Evolutionary conservation across 1,140 invertebrate species (phyloP).

Genomic region (Anthonomus grandis): DNA sequence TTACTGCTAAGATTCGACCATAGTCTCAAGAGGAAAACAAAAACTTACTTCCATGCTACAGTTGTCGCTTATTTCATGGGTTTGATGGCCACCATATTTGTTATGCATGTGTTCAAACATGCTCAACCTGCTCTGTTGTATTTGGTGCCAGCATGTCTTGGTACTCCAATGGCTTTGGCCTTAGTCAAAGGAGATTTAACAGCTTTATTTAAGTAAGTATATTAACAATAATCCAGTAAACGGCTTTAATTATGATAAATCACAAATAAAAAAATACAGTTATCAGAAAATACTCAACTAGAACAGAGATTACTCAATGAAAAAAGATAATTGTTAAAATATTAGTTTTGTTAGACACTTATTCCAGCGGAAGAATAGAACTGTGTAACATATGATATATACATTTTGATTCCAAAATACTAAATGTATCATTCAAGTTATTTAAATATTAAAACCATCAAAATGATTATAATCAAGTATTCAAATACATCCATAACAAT

Average conservation of each 20-base stretch:
- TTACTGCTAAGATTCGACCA: slow-evolving; percentile 93
- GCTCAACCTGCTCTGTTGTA: slow-evolving; percentile 98
- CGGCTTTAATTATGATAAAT: neutral
- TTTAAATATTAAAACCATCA: too few relatives aligned
- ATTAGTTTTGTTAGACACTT: too few relatives aligned
- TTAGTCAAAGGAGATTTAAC: slow-evolving; percentile 88
- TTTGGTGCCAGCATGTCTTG: slow-evolving; percentile 93
- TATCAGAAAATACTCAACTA: neutral
- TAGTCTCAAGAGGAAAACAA: slow-evolving; percentile 81
- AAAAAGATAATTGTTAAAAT: too few relatives aligned
- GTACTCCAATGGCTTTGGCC: slow-evolving; percentile 82
- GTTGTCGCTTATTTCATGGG: slow-evolving; percentile 94
- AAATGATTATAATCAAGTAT: too few relatives aligned
- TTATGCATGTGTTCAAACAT: slow-evolving; percentile 99
- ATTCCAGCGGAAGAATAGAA: neutral
- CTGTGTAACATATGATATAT: too few relatives aligned
- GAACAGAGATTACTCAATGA: neutral
- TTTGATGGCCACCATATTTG: slow-evolving; percentile 88
- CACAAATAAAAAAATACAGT: neutral
- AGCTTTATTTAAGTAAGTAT: slow-evolving; percentile 84
- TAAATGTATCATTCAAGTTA: too few relatives aligned
- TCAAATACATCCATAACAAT: too few relatives aligned
- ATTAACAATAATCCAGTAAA: neutral
- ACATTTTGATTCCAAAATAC: too few relatives aligned
- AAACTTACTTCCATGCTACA: slow-evolving; percentile 92